Percentiles rank a stretch among this genome's conserved stretches.
These are phyloP conservation scores for Troides helena DNA, from an alignment of 2,888 invertebrate species.

Conservation along the genomic window DNA sequence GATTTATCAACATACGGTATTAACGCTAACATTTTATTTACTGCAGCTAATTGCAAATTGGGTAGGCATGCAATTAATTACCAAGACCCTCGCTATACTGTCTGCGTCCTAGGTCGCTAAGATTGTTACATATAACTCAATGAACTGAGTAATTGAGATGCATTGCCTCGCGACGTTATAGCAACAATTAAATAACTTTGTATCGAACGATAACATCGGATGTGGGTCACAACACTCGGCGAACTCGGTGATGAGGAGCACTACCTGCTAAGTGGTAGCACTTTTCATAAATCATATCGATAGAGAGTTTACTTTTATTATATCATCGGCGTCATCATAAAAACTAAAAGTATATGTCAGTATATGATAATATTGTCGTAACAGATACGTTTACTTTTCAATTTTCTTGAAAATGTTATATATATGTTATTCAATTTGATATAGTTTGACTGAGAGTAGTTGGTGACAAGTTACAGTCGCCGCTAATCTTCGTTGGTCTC, in stretches of 20 bases:
- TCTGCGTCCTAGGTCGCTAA: slow-evolving; percentile 16
- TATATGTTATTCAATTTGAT: background rate
- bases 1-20: slow-evolving; percentile 5
- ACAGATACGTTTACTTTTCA: too few species aligned
- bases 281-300: background rate
- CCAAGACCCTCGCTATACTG: slow-evolving; percentile 18
- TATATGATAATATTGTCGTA: too few species aligned
- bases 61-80: slow-evolving; percentile 26
- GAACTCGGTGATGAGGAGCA: background rate
- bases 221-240: slow-evolving; percentile 2
- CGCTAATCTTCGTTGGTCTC: slow-evolving; percentile 21
- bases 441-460: slow-evolving; percentile 4
- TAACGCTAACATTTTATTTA: slow-evolving; percentile 25
- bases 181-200: slow-evolving; percentile 5
- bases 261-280: background rate
- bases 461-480: slow-evolving; percentile 22
- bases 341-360: too few species aligned
- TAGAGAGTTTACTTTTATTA: too few species aligned
- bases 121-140: slow-evolving; percentile 28
- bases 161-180: slow-evolving; percentile 9
- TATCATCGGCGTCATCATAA: too few species aligned
- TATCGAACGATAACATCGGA: slow-evolving; percentile 1
- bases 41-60: slow-evolving; percentile 29
- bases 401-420: too few species aligned
- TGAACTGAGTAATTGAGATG: slow-evolving; percentile 27